Base-by-base conservation (phyloP, 2,797 vertebrate species). In the Phylloscopus collybita region DNA sequence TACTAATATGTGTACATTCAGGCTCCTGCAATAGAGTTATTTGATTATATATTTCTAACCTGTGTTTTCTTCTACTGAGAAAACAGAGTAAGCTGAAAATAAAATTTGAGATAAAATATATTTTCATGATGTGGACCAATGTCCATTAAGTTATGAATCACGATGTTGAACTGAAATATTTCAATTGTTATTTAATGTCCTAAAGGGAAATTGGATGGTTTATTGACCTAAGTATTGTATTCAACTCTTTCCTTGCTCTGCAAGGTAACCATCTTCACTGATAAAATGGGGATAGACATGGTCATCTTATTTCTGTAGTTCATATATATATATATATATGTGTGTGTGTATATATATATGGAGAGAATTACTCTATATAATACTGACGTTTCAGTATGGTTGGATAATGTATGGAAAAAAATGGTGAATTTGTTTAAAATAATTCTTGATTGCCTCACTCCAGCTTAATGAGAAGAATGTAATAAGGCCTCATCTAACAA, bases 1-100 rank as follows among this genome's bases (percentile, higher is more conserved):
- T 49, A 18, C 7, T 91, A 29, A 16, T 64, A 54, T 1, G 5
- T 32, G 2, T 26, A 17, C 0, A 0, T 2, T 53, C 4, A 27
- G n/a, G 38, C 1, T 92, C 1, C 25, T 64, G 12, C 12, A 34
- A 13, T 47, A 59, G 17, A 82, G 9, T 50, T 44, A 53, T 4
- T 47, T 83, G 17, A 26, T 51, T 61, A 29, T 29, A 10, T 70
- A 10, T 72, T 90, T 85, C 17, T n/a, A 91, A 14, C 36, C 34
- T 40, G 6, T 74, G 10, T 49, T 53, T 57, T 80, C 22, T 69
- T 81, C 51, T 69, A 30, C 7, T 54, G 42, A 81, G 36, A 54
- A 75, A 83, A 72, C 1, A 19, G 53, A 82, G 13, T 22, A 78
- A 86, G 2, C 3, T 22, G 34, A 40, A 15, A 84, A 75, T 23